These are phyloP conservation scores for Ceratina calcarata DNA, from an alignment of 1,140 invertebrate species.

Conservation along the genomic window DNA sequence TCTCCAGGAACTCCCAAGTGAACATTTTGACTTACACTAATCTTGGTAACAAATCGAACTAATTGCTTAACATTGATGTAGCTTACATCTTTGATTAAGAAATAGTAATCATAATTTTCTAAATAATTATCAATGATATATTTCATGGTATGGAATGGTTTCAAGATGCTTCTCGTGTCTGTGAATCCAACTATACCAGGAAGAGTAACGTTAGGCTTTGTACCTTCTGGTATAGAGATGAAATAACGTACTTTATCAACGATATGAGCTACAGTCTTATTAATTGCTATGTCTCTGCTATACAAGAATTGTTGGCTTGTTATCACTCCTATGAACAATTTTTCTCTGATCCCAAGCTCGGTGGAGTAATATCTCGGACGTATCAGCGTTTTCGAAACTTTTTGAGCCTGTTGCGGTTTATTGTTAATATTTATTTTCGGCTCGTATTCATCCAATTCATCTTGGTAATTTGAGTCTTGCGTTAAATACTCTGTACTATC, in stretches of 20 bases:
- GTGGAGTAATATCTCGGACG: constrained; percentile 95
- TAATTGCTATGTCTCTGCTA: constrained; percentile 87
- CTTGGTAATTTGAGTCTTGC: constrained; percentile 58
- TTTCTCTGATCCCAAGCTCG: constrained; percentile 94
- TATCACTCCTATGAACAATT: constrained; percentile 92
- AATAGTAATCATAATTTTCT: constrained; percentile 94
- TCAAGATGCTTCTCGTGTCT: constrained; percentile 86
- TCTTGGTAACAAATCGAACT: constrained; percentile 85
- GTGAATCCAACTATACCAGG: constrained; percentile 91
- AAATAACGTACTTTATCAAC: constrained; percentile 90
- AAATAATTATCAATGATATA: constrained; percentile 94
- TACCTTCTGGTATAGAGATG: constrained; percentile 86
- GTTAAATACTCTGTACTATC: constrained; percentile 53
- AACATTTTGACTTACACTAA: constrained; percentile 91
- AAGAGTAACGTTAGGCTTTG: constrained; percentile 85
- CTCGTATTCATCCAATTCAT: constrained; percentile 80
- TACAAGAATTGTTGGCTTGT: constrained; percentile 87
- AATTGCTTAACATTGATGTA: constrained; percentile 89
- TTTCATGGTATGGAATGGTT: constrained; percentile 92
- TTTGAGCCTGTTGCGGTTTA: constrained; percentile 80
- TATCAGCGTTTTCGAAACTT: constrained; percentile 81
- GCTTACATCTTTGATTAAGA: constrained; percentile 89
- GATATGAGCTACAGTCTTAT: constrained; percentile 89
- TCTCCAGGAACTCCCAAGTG: constrained; percentile 85
- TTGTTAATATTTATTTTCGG: constrained; percentile 81